A percentile compares a stretch with the other conserved stretches of the same genome.
Evolutionary conservation across 2,888 invertebrate genomes (phyloP).

Genomic region (Lithophane leautieri): DNA sequence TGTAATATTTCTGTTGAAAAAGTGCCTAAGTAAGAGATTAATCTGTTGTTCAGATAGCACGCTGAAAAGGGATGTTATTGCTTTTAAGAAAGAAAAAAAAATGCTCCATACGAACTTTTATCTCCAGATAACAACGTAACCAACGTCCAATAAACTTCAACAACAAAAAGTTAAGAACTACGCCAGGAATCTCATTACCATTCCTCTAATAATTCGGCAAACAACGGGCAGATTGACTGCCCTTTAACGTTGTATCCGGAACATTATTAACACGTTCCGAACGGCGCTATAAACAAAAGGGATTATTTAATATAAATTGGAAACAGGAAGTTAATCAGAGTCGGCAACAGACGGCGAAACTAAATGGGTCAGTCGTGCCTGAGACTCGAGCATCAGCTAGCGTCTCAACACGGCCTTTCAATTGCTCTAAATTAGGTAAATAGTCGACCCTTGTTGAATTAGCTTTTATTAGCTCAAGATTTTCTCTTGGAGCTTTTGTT

Average conservation of each 20-base stretch:
- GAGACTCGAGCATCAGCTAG: conserved; percentile 53
- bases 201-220: conserved; percentile 53
- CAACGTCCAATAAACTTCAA: conserved; percentile 34
- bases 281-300: conserved; percentile 76
- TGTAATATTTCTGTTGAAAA: neutral
- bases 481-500: conserved; percentile 59
- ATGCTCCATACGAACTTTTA: neutral
- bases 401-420: conserved; percentile 77
- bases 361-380: conserved; percentile 80
- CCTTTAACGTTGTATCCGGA: conserved; percentile 55
- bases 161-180: conserved; percentile 37
- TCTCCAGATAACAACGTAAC: conserved; percentile 15
- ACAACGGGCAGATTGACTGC: conserved; percentile 50
- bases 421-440: conserved; percentile 85
- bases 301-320: conserved; percentile 85
- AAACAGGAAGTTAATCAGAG: conserved; percentile 87
- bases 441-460: conserved; percentile 76
- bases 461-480: conserved; percentile 76
- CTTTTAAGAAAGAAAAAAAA: neutral
- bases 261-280: conserved; percentile 69
- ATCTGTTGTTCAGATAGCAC: neutral
- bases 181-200: conserved; percentile 47
- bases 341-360: conserved; percentile 78
- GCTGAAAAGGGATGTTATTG: neutral
- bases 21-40: neutral